These are phyloP conservation scores for Caenorhabditis tropicalis DNA, from an alignment of 1,140 invertebrate genomes.

Conservation along the genomic window DNA sequence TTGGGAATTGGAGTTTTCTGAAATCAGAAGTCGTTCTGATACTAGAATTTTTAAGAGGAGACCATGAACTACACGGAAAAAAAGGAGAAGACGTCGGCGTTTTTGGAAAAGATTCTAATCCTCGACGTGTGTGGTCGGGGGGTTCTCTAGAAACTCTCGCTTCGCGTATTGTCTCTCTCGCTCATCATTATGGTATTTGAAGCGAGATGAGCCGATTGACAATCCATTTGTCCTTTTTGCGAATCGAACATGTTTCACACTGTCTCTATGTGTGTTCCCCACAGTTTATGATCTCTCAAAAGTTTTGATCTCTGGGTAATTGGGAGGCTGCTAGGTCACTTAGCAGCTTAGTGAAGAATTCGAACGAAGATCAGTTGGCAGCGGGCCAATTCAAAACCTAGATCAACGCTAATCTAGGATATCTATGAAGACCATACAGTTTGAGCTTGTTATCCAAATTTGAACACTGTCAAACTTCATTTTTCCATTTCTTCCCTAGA, in stretches of 20 bases:
- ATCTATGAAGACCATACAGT: too few relatives aligned
- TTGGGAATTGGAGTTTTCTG: background rate
- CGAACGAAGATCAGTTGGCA: too few relatives aligned
- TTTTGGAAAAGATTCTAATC: slow-evolving; percentile 35
- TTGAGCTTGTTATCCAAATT: too few relatives aligned
- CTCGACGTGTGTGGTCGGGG: slow-evolving; percentile 22
- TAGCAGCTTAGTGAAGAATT: too few relatives aligned
- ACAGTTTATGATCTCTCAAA: too few relatives aligned
- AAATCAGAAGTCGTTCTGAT: background rate
- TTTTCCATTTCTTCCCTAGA: background rate
- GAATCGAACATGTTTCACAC: slow-evolving; percentile 15
- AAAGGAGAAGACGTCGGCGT: background rate
- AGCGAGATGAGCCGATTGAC: slow-evolving; percentile 42
- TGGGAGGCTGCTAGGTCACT: too few relatives aligned
- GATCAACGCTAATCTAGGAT: too few relatives aligned
- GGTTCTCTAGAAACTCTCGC: background rate
- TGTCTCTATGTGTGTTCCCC: background rate
- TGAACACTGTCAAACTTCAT: too few relatives aligned
- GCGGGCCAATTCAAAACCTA: too few relatives aligned
- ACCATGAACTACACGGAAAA: too few relatives aligned
- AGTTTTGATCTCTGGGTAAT: too few relatives aligned
- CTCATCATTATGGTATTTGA: slow-evolving; percentile 44
- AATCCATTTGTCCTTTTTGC: slow-evolving; percentile 36
- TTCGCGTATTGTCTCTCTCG: background rate
- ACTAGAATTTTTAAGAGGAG: too few relatives aligned